A percentile compares a stretch with the other conserved stretches of the same genome.
Evolutionary conservation across 2,797 vertebrate genomes (phyloP).

Genomic region (Selene dorsalis): DNA sequence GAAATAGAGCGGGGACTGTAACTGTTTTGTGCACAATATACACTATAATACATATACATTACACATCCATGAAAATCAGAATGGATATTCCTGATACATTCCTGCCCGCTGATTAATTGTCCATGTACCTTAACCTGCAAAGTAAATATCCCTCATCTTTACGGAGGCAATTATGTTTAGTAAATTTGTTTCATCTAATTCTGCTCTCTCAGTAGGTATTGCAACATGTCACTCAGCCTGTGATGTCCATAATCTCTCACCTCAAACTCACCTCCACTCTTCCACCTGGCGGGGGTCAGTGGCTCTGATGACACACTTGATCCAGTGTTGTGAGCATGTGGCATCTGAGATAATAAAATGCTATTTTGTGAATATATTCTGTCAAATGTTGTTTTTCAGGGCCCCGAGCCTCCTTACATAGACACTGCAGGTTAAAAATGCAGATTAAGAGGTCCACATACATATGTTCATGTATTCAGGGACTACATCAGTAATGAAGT

Average conservation of each 20-base stretch:
- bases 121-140: no score
- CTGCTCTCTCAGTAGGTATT: constrained; percentile 7
- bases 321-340: constrained; percentile 21
- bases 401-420: background rate
- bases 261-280: constrained; percentile 37
- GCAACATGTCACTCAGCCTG: constrained; percentile 6
- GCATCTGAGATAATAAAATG: constrained; percentile 9
- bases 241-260: constrained; percentile 55
- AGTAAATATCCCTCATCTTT: background rate
- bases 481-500: no score
- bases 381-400: background rate
- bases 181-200: constrained; percentile 32
- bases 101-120: no score
- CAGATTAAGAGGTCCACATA: background rate
- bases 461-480: no score
- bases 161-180: constrained; percentile 30
- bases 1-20: no score
- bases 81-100: no score
- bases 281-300: constrained; percentile 21
- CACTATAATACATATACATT: no score
- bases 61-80: no score
- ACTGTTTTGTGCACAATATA: no score
- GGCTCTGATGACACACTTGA: background rate
- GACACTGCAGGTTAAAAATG: background rate
- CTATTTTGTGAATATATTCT: constrained; percentile 7